Evolutionary conservation across 2,113 vertebrate genomes (phyloP).

Genomic region (Hemiscyllium ocellatum): DNA sequence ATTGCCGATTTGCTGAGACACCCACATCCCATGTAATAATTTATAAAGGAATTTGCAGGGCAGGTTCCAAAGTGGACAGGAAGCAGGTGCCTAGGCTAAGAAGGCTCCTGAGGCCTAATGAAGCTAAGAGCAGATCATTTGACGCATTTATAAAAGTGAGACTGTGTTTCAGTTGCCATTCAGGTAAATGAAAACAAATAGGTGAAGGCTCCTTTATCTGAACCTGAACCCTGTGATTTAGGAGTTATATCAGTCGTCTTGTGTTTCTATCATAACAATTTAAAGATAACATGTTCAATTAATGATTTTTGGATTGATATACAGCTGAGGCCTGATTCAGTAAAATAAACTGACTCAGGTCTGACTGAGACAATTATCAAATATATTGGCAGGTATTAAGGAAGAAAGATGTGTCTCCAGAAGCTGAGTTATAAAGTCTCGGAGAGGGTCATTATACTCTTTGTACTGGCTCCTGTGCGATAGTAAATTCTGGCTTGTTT

Average conservation of each 20-base stretch:
- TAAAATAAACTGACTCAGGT: not conserved
- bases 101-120: not conserved
- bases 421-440: not conserved
- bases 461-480: not conserved
- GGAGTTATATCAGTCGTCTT: not conserved
- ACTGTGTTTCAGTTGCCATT: not conserved
- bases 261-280: conserved; percentile 6
- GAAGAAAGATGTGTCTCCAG: not conserved
- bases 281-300: not conserved
- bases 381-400: not conserved
- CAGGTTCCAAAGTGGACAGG: not conserved
- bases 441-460: not conserved
- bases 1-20: too few species aligned
- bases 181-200: not conserved
- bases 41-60: not conserved
- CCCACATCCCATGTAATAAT: too few species aligned
- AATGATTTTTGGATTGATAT: not conserved
- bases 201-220: not conserved
- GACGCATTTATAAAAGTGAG: not conserved
- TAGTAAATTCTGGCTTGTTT: conserved; percentile 20
- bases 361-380: conserved; percentile 6
- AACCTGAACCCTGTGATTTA: not conserved
- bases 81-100: not conserved
- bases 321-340: not conserved
- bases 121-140: not conserved